Percentiles rank a stretch among this genome's conserved stretches.
Conservation (phyloP, 2,113 vertebrate genomes). For the Stercorarius parasiticus region DNA sequence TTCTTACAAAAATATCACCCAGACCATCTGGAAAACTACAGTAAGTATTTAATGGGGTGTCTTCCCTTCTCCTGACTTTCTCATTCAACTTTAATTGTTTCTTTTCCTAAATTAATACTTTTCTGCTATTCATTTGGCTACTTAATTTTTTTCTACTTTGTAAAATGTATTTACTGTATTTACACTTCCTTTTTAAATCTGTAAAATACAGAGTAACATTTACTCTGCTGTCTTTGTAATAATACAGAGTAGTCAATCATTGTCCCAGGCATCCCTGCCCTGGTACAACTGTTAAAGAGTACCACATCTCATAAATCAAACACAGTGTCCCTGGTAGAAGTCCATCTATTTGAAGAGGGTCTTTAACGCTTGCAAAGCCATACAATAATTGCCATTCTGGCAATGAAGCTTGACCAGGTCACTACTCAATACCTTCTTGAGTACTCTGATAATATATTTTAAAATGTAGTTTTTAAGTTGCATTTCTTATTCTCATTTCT, state of each 20-base stretch:
- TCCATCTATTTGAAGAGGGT: neutral
- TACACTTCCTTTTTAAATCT: neutral
- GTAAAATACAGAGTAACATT: neutral
- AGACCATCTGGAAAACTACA: neutral
- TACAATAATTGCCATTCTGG: neutral
- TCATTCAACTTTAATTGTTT: neutral
- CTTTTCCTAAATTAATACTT: neutral
- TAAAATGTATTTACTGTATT: neutral
- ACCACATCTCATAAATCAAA: neutral
- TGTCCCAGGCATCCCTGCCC: neutral
- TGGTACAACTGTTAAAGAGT: neutral
- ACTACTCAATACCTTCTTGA: neutral
- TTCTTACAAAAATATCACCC: conserved; percentile 2
- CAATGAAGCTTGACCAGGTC: neutral
- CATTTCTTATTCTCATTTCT: neutral
- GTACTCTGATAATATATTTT: neutral
- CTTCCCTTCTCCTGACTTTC: neutral
- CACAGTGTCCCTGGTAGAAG: neutral
- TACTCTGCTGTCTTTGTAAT: neutral
- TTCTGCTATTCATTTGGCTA: neutral
- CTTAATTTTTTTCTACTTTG: neutral
- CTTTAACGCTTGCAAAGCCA: neutral
- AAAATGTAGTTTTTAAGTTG: neutral
- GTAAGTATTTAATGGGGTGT: conserved; percentile 10
- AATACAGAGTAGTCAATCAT: neutral